Percentiles rank a stretch among this genome's conserved stretches.
phyloP scores from a whole-genome alignment of 2,113 vertebrate species.

The Illadopsis cleaveri region DNA sequence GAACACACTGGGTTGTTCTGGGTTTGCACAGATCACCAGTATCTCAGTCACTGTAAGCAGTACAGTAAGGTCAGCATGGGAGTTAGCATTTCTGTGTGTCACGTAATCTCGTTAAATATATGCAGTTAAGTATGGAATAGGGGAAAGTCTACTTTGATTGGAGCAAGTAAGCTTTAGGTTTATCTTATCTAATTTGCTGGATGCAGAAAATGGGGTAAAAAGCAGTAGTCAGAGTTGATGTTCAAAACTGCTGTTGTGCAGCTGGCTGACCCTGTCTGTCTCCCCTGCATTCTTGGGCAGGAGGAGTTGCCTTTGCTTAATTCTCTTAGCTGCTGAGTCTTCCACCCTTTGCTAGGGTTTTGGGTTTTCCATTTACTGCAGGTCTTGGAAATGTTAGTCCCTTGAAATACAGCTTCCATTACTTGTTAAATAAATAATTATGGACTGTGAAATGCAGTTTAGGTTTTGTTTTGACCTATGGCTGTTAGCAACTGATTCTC shows the following conservation, averaged over 20 bases:
- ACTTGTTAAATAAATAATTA: background rate
- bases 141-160: background rate
- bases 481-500: background rate
- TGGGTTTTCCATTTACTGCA: background rate
- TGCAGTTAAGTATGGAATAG: background rate
- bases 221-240: background rate
- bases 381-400: background rate
- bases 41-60: background rate
- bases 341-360: background rate
- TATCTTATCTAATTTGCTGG: background rate
- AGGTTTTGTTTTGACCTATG: background rate
- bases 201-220: background rate
- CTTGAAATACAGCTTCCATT: background rate
- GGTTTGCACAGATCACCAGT: background rate
- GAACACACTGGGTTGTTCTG: background rate
- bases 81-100: background rate
- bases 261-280: background rate
- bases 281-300: background rate
- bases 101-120: fast-evolving
- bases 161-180: background rate
- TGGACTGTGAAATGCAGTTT: background rate
- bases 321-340: background rate
- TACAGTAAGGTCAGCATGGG: background rate
- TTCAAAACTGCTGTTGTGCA: background rate
- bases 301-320: background rate